phyloP scores from a whole-genome alignment of 2,113 vertebrate genomes.

The Rhadina sibilatrix region DNA sequence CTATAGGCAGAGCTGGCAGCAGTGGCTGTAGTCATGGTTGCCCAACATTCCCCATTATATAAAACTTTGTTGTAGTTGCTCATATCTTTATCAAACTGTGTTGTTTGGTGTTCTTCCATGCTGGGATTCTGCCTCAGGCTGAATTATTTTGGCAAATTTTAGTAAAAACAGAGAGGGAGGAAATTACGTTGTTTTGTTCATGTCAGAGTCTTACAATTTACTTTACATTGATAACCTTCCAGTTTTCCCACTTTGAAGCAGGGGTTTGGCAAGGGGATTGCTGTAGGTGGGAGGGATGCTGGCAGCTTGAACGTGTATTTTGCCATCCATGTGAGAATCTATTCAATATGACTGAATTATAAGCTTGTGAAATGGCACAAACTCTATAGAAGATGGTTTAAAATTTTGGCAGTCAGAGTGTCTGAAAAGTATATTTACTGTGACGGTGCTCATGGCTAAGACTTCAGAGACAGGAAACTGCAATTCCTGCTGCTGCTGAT shows the following conservation, averaged over 20 bases:
- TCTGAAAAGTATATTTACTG: background rate
- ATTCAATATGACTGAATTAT: background rate
- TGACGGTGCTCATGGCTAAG: background rate
- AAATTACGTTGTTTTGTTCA: conserved; percentile 54
- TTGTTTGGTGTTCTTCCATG: conserved; percentile 29
- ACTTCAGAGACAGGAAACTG: background rate
- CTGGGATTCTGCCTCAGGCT: conserved; percentile 30
- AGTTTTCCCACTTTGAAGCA: conserved; percentile 39
- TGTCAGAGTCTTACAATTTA: conserved; percentile 30
- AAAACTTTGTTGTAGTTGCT: conserved; percentile 31
- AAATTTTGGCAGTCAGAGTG: background rate
- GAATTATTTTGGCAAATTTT: conserved; percentile 58
- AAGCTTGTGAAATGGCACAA: background rate
- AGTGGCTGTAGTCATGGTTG: background rate
- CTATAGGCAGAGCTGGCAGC: background rate
- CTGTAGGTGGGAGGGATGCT: background rate
- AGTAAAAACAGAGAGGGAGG: conserved; percentile 45
- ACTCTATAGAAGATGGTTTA: background rate
- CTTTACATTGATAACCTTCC: conserved; percentile 53
- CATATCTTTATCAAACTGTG: conserved; percentile 33
- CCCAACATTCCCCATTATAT: conserved; percentile 24
- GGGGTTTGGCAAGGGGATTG: conserved; percentile 10
- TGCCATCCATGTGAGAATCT: background rate
- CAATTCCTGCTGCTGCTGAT: background rate
- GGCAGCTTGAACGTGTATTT: background rate